Evolutionary conservation across 2,113 vertebrate genomes (phyloP), one percentile per base, ranked within the genome.

Genomic region (Leuciscus idus): DNA sequence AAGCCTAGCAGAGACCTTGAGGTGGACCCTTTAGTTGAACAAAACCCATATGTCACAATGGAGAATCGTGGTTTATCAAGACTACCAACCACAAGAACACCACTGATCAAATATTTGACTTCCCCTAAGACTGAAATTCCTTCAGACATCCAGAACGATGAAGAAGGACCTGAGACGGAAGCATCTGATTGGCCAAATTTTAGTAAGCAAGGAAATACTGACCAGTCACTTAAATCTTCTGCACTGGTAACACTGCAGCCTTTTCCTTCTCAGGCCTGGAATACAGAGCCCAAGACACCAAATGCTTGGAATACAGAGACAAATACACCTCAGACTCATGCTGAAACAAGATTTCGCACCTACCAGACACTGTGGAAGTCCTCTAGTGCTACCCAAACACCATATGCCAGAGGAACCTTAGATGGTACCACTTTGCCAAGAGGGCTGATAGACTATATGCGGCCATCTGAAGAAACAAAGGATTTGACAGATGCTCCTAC

Each of bases 1-100:
- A 90, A 91, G 70, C 43, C 70, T 30, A 15, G 87, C 23, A 85
- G 39, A 36, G 52, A 52, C 30, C 57, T 30, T 43, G 50, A 77
- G 19, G 7, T 17, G 15, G 57, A 9, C 4, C 13, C 15, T 19
- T 9, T 30, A 26, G 15, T 43, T 21, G 9, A 33, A 26, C 50
- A 66, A 30, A 43, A 72, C 15, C 36, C 48, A 9, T 39, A 43
- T 10, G 39, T 39, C 10, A 59, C 48, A 72, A 30, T 43, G 36
- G 7, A 70, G 17, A 17, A 33, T 36, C 30, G 15, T 66, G 62
- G 28, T 68, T 68, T 68, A 6, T 72, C 68, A 39, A 39, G 33
- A 50, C 39, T 48, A 46, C 33, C 10, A 84, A 33, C 48, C 39
- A 57, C 80, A 76, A 23, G 6, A 68, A 46, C 61, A 59, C 30